phyloP scores from a whole-genome alignment of 2,113 vertebrate genomes.

The Craseonycteris thonglongyai region DNA sequence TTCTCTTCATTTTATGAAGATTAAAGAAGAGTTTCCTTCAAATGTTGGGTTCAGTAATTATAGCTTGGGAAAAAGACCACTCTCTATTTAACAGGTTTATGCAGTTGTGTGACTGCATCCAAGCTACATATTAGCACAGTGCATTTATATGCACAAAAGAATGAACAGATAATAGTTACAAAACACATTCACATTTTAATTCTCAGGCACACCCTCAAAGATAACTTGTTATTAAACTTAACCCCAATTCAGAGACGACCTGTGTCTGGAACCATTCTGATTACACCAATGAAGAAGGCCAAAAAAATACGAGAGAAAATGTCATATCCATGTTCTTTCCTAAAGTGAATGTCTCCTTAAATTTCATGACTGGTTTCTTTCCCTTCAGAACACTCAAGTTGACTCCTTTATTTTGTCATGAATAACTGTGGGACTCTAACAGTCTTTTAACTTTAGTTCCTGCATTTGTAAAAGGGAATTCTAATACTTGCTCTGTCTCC shows the following conservation, averaged over 20 bases:
- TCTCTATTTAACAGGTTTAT: not conserved
- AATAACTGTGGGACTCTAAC: not conserved
- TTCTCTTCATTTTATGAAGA: not conserved
- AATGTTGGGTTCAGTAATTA: not conserved
- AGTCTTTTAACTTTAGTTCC: not conserved
- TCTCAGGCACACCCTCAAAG: not conserved
- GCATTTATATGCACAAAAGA: not conserved
- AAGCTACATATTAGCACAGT: not conserved
- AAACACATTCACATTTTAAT: not conserved
- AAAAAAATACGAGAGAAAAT: not conserved
- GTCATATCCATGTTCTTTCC: not conserved
- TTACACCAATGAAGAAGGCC: not conserved
- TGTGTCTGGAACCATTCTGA: not conserved
- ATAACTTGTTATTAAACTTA: not conserved
- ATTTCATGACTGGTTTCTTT: not conserved
- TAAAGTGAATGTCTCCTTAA: not conserved
- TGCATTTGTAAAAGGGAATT: not conserved
- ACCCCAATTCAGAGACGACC: not conserved
- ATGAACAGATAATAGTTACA: not conserved
- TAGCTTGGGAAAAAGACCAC: not conserved
- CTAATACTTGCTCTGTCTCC: not conserved
- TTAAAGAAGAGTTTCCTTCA: not conserved
- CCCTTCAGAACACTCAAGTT: not conserved
- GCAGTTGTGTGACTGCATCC: not conserved
- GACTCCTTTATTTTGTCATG: not conserved